Conservation (phyloP, 2,113 vertebrate genomes). For the Elachura formosa region DNA sequence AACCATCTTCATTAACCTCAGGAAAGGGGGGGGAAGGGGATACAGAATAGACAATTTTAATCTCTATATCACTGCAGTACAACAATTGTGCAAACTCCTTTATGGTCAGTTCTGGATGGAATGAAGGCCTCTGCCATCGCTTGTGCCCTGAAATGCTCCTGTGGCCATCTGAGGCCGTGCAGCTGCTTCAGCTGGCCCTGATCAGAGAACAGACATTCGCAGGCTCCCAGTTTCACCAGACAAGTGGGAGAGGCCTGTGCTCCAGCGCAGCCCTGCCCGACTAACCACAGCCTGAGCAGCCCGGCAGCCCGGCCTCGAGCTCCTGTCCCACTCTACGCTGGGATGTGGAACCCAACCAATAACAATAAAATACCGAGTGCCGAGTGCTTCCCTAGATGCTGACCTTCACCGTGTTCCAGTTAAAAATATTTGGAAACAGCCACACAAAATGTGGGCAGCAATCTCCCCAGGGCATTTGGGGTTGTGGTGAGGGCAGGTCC, state of each 20-base stretch:
- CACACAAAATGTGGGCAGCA: rapidly evolving
- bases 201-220: not conserved
- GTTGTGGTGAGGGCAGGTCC: not conserved
- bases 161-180: not conserved
- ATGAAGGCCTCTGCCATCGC: not conserved
- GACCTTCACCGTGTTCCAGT: not conserved
- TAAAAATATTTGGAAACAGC: not conserved
- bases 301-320: not conserved
- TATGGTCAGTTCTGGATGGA: not conserved
- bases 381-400: not conserved
- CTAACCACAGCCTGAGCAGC: not conserved
- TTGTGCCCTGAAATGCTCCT: not conserved
- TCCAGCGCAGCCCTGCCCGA: not conserved
- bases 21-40: too few species aligned
- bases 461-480: not conserved
- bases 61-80: too few species aligned
- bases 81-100: not conserved
- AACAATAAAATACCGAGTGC: not conserved
- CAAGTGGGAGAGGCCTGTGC: not conserved
- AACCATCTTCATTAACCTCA: too few species aligned
- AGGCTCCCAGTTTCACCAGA: not conserved
- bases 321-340: rapidly evolving
- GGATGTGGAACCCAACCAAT: not conserved
- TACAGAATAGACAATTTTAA: too few species aligned
- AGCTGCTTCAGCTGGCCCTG: not conserved